phyloP scores from a whole-genome alignment of 2,797 vertebrate species.

The Pelochelys cantorii region DNA sequence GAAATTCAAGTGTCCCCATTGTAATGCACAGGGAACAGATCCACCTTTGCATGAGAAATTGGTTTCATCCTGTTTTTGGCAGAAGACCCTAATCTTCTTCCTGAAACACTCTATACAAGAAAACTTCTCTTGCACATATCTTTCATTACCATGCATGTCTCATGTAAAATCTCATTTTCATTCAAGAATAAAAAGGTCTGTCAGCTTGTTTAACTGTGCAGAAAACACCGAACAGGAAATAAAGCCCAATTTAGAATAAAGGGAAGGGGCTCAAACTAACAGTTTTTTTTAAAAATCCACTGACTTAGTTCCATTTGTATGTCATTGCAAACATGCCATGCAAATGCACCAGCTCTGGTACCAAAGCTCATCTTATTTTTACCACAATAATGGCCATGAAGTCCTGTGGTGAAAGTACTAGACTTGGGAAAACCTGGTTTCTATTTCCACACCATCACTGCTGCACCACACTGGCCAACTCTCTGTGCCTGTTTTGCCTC shows the following conservation, averaged over 20 bases:
- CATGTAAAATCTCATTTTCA: conserved; percentile 67
- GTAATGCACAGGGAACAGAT: neutral
- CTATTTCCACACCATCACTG: neutral
- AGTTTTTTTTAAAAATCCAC: conserved; percentile 31
- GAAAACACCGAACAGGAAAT: conserved; percentile 73
- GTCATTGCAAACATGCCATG: neutral
- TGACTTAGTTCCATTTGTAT: conserved; percentile 17
- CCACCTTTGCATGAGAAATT: neutral
- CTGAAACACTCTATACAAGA: fast-evolving
- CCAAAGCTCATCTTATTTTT: neutral
- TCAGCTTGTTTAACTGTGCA: conserved; percentile 66
- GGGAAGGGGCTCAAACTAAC: conserved; percentile 54
- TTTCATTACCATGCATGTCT: conserved; percentile 42
- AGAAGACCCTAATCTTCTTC: neutral
- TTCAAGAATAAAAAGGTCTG: conserved; percentile 72
- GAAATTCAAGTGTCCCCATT: neutral
- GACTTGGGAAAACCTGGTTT: neutral
- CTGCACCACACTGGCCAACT: neutral
- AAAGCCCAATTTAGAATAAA: conserved; percentile 69
- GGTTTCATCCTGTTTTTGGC: neutral
- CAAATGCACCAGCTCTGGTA: neutral
- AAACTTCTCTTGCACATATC: fast-evolving
- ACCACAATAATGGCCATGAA: neutral
- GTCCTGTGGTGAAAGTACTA: neutral
- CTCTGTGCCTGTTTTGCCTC: neutral